Percentiles rank a stretch among this genome's conserved stretches.
phyloP scores from a whole-genome alignment of 2,113 vertebrate genomes.

The Falcunculus frontatus region DNA sequence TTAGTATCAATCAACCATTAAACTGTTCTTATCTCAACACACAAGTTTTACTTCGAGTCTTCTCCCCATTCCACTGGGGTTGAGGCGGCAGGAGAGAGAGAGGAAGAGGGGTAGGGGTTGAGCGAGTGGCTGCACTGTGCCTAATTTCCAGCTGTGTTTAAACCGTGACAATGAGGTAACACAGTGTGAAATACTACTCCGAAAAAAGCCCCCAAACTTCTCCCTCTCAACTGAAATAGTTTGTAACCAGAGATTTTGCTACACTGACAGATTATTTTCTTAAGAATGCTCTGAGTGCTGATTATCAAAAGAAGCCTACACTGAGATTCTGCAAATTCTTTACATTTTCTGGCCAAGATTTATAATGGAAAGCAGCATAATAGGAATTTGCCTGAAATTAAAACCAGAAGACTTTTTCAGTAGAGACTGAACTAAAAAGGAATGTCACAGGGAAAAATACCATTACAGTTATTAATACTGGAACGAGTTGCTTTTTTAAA shows the following conservation, averaged over 20 bases:
- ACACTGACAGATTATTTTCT: not conserved
- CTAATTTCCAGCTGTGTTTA: not conserved
- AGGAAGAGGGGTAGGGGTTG: not conserved
- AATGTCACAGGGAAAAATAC: not conserved
- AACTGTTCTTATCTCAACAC: not conserved
- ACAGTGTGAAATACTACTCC: not conserved
- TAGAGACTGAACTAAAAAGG: not conserved
- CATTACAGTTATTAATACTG: not conserved
- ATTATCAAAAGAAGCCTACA: conserved; percentile 21
- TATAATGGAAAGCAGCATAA: not conserved
- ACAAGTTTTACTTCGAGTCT: not conserved
- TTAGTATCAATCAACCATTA: not conserved
- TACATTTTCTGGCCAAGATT: conserved; percentile 20
- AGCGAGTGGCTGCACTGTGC: rapidly evolving
- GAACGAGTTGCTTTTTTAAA: not conserved
- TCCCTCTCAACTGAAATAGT: not conserved
- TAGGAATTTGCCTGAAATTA: not conserved
- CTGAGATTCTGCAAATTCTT: conserved; percentile 38
- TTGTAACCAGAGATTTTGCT: not conserved
- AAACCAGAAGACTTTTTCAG: not conserved
- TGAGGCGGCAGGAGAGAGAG: too few species aligned
- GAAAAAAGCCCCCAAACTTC: not conserved
- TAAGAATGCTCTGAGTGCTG: not conserved
- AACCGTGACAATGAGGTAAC: not conserved
- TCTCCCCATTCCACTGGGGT: not conserved